Evolutionary conservation across 2,888 invertebrate genomes (phyloP).

Genomic region (Alcis repandata): DNA sequence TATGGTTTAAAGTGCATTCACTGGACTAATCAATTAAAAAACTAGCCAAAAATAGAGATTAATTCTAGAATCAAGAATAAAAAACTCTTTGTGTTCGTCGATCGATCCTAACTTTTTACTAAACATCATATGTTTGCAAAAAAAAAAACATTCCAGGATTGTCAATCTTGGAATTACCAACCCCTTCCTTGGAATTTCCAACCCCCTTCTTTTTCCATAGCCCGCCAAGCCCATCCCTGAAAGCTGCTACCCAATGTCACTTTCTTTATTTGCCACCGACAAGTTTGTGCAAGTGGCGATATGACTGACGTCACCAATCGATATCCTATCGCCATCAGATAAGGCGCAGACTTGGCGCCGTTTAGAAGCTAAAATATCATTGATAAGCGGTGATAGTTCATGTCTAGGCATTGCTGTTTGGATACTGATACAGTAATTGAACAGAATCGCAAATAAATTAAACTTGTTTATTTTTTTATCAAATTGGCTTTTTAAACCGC

Average conservation of each 20-base stretch:
- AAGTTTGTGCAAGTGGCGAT: slow-evolving; percentile 20
- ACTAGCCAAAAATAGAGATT: too few species aligned
- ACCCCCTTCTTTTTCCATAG: too few species aligned
- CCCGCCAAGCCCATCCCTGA: slow-evolving; percentile 19
- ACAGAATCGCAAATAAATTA: background rate
- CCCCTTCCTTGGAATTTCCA: too few species aligned
- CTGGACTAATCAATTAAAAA: too few species aligned
- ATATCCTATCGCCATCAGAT: slow-evolving; percentile 69
- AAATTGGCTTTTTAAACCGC: too few species aligned
- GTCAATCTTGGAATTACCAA: too few species aligned
- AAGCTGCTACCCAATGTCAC: slow-evolving; percentile 24
- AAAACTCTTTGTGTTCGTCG: too few species aligned
- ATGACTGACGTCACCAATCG: slow-evolving; percentile 65
- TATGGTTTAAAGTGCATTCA: too few species aligned
- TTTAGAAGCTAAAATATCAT: slow-evolving; percentile 6
- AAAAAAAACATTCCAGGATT: too few species aligned
- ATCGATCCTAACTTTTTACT: too few species aligned
- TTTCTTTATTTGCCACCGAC: slow-evolving; percentile 34
- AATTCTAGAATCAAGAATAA: too few species aligned
- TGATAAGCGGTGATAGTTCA: slow-evolving; percentile 9
- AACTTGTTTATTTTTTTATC: background rate
- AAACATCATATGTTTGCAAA: too few species aligned
- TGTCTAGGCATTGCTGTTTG: slow-evolving; percentile 1
- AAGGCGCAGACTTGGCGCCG: slow-evolving; percentile 68
- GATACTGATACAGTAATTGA: background rate